A percentile compares a stretch with the other conserved stretches of the same genome.
These are phyloP conservation scores for Drosophila engyochracea DNA, from an alignment of 2,888 invertebrate species.

Conservation along the genomic window DNA sequence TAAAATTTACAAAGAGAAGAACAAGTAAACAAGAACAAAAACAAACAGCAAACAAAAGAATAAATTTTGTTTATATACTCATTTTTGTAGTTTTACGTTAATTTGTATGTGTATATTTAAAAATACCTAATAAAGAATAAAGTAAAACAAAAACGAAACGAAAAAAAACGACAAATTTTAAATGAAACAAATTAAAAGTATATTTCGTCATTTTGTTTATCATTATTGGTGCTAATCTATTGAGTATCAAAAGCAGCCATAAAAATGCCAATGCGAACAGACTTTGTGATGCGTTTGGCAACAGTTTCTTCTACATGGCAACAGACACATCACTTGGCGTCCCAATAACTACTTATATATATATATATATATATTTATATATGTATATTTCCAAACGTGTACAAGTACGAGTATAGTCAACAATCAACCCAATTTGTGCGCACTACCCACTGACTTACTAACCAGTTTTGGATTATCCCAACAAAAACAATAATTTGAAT, in stretches of 20 bases:
- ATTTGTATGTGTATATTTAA: slow-evolving; percentile 82
- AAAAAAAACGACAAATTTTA: slow-evolving; percentile 47
- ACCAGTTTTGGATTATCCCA: slow-evolving; percentile 72
- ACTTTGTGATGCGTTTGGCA: slow-evolving; percentile 47
- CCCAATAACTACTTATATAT: slow-evolving; percentile 8
- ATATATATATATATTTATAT: slow-evolving; percentile 6
- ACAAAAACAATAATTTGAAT: slow-evolving; percentile 62
- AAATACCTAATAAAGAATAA: slow-evolving; percentile 68
- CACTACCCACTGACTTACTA: slow-evolving; percentile 81
- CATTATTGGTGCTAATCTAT: slow-evolving; percentile 53
- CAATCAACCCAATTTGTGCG: slow-evolving; percentile 64
- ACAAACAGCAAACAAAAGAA: slow-evolving; percentile 50
- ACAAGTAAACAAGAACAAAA: slow-evolving; percentile 38
- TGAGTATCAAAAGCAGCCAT: slow-evolving; percentile 34
- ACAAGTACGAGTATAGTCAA: slow-evolving; percentile 14
- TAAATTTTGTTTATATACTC: slow-evolving; percentile 61
- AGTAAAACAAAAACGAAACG: slow-evolving; percentile 51
- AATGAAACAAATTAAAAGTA: slow-evolving; percentile 47
- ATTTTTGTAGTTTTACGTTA: slow-evolving; percentile 82
- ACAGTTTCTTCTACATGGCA: slow-evolving; percentile 43
- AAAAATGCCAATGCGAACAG: slow-evolving; percentile 42
- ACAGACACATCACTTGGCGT: slow-evolving; percentile 16
- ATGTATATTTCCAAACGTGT: background rate
- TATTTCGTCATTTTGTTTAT: slow-evolving; percentile 50
- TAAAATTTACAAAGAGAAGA: slow-evolving; percentile 46